Conservation (phyloP, 2,113 vertebrate genomes). For the Eretmochelys imbricata region DNA sequence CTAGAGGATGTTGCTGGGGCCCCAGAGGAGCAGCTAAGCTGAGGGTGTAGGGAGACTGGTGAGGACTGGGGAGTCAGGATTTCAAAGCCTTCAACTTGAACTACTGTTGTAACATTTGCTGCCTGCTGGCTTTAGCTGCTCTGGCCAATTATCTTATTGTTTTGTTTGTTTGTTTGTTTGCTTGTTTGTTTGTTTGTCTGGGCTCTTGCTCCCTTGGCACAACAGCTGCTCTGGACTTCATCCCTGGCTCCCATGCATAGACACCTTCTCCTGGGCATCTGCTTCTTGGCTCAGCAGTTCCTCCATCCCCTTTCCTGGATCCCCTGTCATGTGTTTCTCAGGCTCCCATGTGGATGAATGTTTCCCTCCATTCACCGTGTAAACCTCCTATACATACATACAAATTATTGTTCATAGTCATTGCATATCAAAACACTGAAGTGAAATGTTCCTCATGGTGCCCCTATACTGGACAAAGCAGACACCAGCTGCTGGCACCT, state of each 20-base stretch:
- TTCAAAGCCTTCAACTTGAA: conserved; percentile 34
- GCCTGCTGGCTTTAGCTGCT: background rate
- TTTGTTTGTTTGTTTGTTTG: too few relatives aligned
- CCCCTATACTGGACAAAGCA: background rate
- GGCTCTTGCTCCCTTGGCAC: background rate
- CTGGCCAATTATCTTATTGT: background rate
- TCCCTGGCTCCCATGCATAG: background rate
- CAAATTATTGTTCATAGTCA: background rate
- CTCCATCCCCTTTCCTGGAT: background rate
- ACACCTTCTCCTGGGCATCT: background rate
- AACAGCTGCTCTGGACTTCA: background rate
- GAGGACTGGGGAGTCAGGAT: background rate
- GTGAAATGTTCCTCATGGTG: background rate
- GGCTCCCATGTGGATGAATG: background rate
- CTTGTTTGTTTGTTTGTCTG: background rate
- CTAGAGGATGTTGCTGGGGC: conserved; percentile 5
- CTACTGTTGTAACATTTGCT: conserved; percentile 8
- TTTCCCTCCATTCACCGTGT: background rate
- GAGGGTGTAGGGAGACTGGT: conserved; percentile 10
- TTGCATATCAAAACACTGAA: background rate
- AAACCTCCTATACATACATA: background rate
- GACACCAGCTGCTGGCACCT: background rate
- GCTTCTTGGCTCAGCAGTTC: background rate
- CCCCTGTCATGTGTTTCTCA: background rate
- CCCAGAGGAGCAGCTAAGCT: background rate